A percentile compares a stretch with the other conserved stretches of the same genome.
Conservation (phyloP, 2,113 vertebrate species). For the Pavo muticus region DNA sequence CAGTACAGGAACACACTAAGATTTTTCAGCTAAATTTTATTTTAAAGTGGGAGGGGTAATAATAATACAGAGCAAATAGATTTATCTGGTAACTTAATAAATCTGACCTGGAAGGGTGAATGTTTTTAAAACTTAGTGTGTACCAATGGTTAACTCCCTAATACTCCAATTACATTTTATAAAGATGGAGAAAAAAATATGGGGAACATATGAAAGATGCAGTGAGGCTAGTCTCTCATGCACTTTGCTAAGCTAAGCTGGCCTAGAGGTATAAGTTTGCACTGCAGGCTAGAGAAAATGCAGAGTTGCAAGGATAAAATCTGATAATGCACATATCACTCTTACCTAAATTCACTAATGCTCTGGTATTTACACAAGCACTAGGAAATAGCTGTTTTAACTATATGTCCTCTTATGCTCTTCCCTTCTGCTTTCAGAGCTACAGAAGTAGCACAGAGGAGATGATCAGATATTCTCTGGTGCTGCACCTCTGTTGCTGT, state of each 20-base stretch:
- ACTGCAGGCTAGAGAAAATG: not conserved
- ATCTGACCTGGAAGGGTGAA: not conserved
- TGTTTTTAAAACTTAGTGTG: not conserved
- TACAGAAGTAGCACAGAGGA: not conserved
- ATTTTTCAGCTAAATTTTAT: not conserved
- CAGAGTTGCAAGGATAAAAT: not conserved
- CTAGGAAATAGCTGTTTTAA: not conserved
- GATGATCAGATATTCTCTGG: not conserved
- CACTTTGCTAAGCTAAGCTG: not conserved
- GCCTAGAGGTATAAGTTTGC: not conserved
- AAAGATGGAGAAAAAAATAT: not conserved
- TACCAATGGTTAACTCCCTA: not conserved
- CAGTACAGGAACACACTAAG: not conserved
- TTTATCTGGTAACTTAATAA: not conserved
- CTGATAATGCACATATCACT: not conserved
- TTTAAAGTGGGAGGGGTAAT: not conserved
- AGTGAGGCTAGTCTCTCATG: not conserved
- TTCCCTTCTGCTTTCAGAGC: not conserved
- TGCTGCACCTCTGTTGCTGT: not conserved
- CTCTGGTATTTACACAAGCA: not conserved
- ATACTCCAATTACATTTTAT: not conserved
- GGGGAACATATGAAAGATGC: not conserved
- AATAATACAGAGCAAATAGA: not conserved
- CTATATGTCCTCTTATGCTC: not conserved
- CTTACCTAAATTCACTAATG: not conserved